Base-by-base conservation (phyloP, 1,140 invertebrate genomes). In the Drosophila rhopaloa region DNA sequence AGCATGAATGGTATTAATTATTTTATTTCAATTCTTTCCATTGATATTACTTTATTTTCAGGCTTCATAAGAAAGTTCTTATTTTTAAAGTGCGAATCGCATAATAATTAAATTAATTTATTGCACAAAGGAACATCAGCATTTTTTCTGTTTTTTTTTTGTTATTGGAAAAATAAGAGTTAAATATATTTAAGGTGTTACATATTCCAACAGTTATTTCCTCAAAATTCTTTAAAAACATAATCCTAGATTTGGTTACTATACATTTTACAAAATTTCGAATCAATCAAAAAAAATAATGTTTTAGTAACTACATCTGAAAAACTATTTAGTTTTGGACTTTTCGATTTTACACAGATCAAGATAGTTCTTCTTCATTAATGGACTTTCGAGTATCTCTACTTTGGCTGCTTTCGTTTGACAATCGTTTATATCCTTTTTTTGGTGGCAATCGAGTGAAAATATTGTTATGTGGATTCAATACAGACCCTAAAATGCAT, bases 401-500 rank as follows among this genome's bases (percentile, higher is more conserved):
- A 29, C 38, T 43, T 43, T 9, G 48, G 29, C 53, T 40, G 53
- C 13, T 7, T 11, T 62, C 5, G 29, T 16, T 57, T 51, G 24
- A 24, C 24, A 19, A 14, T 32, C 7, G n/a, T 24, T 58, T 41
- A 7, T 32, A 10, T 38, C n/a, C n/a, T 11, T 38, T 16, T 38
- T 14, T 13, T 13, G 0, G 0, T 35, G 5, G 38, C 13, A 62
- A n/a, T 14, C 46, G 32, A 32, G 51, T 27, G 37, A 24, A 24
- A 3, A 24, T 24, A 24, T 5, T 27, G 4, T 50, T 32, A 32
- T 6, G 29, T 8, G 29, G 29, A 32, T 7, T 32, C 8, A 32
- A 32, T 27, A 24, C n/a, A 40, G 35, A 58, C 24, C 53, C 24
- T 16, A 62, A 63, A 63, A 63, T 63, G 60, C 60, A 63, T 16